phyloP scores from a whole-genome alignment of 2,797 vertebrate species.

The Pseudochirops corinnae region DNA sequence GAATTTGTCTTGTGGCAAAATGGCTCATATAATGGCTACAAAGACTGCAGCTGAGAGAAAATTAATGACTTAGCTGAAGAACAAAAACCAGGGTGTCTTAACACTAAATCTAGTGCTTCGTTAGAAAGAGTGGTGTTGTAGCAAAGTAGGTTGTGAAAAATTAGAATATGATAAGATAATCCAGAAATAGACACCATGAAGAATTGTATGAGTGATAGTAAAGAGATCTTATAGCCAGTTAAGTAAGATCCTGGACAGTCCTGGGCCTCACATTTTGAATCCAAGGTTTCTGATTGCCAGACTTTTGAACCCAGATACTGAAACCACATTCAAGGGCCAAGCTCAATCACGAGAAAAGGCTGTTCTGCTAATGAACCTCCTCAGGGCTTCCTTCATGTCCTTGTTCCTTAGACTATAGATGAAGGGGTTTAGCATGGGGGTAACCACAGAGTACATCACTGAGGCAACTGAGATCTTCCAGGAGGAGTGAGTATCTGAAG shows the following conservation, averaged over 20 bases:
- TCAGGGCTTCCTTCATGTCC: slow-evolving; percentile 59
- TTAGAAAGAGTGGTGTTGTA: not conserved
- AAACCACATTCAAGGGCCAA: not conserved
- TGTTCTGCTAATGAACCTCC: not conserved
- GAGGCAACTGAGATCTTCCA: slow-evolving; percentile 42
- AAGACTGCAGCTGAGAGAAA: not conserved
- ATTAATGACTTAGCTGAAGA: not conserved
- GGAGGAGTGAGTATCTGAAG: slow-evolving; percentile 45
- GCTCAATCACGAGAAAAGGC: not conserved
- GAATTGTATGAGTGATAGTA: not conserved
- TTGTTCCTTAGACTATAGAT: slow-evolving; percentile 75
- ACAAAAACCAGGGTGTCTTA: not conserved
- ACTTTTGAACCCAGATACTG: not conserved
- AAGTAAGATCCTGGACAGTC: not conserved
- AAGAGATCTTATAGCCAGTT: not conserved
- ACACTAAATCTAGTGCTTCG: not conserved
- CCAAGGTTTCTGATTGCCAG: not conserved
- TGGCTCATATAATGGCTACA: not conserved
- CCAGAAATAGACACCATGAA: not conserved
- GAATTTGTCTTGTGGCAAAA: not conserved
- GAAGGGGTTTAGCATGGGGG: slow-evolving; percentile 70
- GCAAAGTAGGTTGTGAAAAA: not conserved
- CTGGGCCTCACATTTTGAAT: not conserved
- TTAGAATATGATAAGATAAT: not conserved
- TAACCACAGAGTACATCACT: slow-evolving; percentile 64